phyloP scores from a whole-genome alignment of 2,797 vertebrate genomes.

The Eospalax fontanierii region DNA sequence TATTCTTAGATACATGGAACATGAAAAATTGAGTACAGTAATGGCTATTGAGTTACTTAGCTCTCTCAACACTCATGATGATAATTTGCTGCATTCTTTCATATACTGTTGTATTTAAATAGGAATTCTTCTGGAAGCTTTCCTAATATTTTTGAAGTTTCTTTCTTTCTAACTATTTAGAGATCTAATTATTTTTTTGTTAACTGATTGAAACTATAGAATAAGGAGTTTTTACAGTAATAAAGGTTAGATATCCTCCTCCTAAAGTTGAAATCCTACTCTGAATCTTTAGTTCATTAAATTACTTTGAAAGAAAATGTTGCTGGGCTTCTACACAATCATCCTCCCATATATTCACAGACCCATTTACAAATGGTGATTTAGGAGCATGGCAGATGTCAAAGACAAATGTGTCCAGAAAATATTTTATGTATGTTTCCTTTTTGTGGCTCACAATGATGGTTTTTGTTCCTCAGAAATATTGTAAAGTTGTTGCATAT shows the following conservation, averaged over 20 bases:
- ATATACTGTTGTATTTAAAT: neutral
- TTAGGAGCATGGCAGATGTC: neutral
- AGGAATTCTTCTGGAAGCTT: neutral
- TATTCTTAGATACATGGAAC: constrained; percentile 2
- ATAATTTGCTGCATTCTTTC: neutral
- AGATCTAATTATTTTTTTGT: neutral
- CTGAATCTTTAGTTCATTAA: neutral
- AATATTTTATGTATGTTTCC: neutral
- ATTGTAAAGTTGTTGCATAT: neutral
- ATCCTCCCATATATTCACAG: neutral
- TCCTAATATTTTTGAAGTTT: neutral
- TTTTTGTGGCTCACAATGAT: neutral
- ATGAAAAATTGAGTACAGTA: neutral
- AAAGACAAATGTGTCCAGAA: constrained; percentile 6
- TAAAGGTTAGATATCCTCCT: neutral
- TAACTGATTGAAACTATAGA: neutral
- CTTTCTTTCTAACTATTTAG: neutral
- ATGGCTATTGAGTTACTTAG: neutral
- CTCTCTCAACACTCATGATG: neutral
- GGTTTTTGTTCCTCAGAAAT: neutral
- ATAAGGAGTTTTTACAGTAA: neutral
- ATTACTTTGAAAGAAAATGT: neutral
- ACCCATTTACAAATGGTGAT: neutral
- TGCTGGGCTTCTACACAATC: neutral
- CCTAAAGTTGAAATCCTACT: neutral